phyloP scores from a whole-genome alignment of 2,888 invertebrate species.

The Drepana falcataria region DNA sequence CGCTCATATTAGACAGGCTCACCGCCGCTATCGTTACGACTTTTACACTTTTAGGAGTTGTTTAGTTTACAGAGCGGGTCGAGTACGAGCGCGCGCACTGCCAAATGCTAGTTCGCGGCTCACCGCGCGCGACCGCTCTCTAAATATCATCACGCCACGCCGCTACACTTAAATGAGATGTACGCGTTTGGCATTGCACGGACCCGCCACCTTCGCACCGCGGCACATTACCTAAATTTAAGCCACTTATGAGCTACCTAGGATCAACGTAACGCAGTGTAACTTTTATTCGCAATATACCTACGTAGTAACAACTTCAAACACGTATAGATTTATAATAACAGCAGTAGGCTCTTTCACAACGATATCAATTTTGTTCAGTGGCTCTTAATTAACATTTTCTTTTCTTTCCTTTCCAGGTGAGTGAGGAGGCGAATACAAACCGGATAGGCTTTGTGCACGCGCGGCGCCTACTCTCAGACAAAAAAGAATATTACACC shows the following conservation, averaged over 20 bases:
- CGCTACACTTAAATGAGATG: slow-evolving; percentile 70
- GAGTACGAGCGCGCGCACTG: slow-evolving; percentile 58
- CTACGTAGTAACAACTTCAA: slow-evolving; percentile 14
- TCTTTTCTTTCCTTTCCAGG: slow-evolving; percentile 77
- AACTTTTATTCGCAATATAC: slow-evolving; percentile 10
- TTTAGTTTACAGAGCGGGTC: slow-evolving; percentile 71
- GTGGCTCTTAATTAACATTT: slow-evolving; percentile 77
- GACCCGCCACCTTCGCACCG: slow-evolving; percentile 19
- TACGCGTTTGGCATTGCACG: slow-evolving; percentile 59
- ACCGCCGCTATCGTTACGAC: slow-evolving; percentile 71
- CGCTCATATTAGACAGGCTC: slow-evolving; percentile 72
- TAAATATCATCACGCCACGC: slow-evolving; percentile 49
- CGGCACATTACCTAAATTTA: slow-evolving; percentile 33
- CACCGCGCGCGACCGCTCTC: slow-evolving; percentile 64
- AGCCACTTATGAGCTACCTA: slow-evolving; percentile 8
- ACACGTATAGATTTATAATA: slow-evolving; percentile 63
- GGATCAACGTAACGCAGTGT: too few species aligned
- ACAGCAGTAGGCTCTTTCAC: slow-evolving; percentile 52
- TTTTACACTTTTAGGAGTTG: slow-evolving; percentile 79
- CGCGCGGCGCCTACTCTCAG: slow-evolving; percentile 43
- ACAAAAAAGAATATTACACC: slow-evolving; percentile 72
- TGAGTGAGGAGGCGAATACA: slow-evolving; percentile 71
- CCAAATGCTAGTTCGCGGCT: slow-evolving; percentile 77
- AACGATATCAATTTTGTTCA: slow-evolving; percentile 73
- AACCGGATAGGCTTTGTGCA: slow-evolving; percentile 61